Evolutionary conservation across 2,888 invertebrate species (phyloP).

Genomic region (Ichneumon xanthorius): DNA sequence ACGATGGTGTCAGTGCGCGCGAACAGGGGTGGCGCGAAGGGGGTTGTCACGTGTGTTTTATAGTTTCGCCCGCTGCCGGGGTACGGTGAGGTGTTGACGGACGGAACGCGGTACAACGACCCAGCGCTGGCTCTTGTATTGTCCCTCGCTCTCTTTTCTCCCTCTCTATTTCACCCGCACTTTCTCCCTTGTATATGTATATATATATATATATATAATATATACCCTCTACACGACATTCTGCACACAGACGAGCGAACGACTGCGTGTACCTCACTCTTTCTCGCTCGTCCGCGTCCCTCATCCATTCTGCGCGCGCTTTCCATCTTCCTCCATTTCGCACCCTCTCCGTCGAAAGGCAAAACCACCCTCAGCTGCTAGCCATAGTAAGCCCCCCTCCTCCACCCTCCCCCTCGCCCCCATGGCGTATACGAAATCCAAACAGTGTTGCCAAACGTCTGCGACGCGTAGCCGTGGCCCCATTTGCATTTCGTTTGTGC

Average conservation of each 20-base stretch:
- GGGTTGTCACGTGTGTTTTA: slow-evolving; percentile 82
- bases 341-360: slow-evolving; percentile 74
- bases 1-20: slow-evolving; percentile 71
- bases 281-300: slow-evolving; percentile 21
- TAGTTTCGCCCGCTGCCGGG: slow-evolving; percentile 80
- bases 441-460: slow-evolving; percentile 84
- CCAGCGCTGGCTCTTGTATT: slow-evolving; percentile 74
- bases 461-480: slow-evolving; percentile 79
- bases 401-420: slow-evolving; percentile 70
- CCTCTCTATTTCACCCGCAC: slow-evolving; percentile 63
- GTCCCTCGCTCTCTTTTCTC: slow-evolving; percentile 61
- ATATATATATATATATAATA: slow-evolving; percentile 7
- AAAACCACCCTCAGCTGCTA: slow-evolving; percentile 78
- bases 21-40: slow-evolving; percentile 74
- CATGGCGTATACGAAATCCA: slow-evolving; percentile 73
- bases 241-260: slow-evolving; percentile 6
- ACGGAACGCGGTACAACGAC: slow-evolving; percentile 82
- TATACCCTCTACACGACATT: slow-evolving; percentile 27
- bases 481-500: slow-evolving; percentile 84
- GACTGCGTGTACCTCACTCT: slow-evolving; percentile 48
- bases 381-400: slow-evolving; percentile 73
- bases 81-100: slow-evolving; percentile 82
- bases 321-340: slow-evolving; percentile 34
- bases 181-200: slow-evolving; percentile 48
- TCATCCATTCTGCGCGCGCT: slow-evolving; percentile 20